phyloP scores from a whole-genome alignment of 2,888 invertebrate species.

The Epistrophe eligans region DNA sequence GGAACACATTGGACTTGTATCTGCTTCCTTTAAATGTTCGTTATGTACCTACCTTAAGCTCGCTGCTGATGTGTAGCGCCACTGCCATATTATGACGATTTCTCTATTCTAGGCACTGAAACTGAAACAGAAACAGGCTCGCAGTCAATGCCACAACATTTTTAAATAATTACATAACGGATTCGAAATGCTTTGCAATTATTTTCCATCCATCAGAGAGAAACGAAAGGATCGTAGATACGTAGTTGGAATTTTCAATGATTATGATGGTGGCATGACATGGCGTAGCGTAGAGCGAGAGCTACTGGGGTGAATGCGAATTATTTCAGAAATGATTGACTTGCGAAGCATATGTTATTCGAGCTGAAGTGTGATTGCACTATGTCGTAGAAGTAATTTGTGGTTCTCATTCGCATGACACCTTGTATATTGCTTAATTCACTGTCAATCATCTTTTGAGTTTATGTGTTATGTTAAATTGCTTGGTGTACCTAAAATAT shows the following conservation, averaged over 20 bases:
- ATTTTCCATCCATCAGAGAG: constrained; percentile 28
- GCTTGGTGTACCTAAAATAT: background rate
- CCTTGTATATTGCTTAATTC: constrained; percentile 1
- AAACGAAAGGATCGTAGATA: constrained; percentile 11
- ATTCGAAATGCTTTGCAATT: constrained; percentile 32
- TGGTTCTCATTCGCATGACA: constrained; percentile 26
- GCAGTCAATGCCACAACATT: constrained; percentile 36
- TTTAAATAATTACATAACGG: constrained; percentile 58
- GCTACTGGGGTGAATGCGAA: constrained; percentile 6
- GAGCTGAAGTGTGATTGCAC: constrained; percentile 39
- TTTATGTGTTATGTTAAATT: background rate
- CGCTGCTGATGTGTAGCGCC: constrained; percentile 9
- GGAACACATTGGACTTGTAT: constrained; percentile 43
- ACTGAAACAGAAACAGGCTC: constrained; percentile 11
- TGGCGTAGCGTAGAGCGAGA: background rate
- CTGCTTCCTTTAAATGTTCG: constrained; percentile 22
- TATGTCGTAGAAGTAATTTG: constrained; percentile 37
- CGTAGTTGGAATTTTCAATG: constrained; percentile 3
- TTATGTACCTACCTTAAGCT: background rate
- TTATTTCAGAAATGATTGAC: constrained; percentile 41
- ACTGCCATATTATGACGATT: background rate
- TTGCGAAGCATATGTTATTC: constrained; percentile 21
- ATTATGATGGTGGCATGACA: background rate
- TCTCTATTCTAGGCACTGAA: background rate
- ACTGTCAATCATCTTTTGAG: constrained; percentile 32